Evolutionary conservation across 2,113 vertebrate species (phyloP).

Genomic region (Psettodes erumei): DNA sequence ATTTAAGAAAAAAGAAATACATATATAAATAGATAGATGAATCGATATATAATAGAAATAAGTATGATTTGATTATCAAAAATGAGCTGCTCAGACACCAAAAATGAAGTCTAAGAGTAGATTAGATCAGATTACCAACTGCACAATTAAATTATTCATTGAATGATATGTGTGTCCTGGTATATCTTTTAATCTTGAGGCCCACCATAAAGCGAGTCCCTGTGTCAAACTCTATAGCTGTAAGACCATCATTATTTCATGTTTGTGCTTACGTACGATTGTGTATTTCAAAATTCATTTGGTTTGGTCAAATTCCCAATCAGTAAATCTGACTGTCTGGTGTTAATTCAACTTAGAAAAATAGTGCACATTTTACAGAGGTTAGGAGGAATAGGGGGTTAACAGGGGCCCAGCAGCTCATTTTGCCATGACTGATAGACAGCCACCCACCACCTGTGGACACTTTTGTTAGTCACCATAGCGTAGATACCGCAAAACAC

Average conservation of each 20-base stretch:
- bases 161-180: background rate
- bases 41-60: no score
- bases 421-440: background rate
- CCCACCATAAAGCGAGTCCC: background rate
- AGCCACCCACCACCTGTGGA: conserved; percentile 8
- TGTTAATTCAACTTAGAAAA: background rate
- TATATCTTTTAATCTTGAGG: background rate
- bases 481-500: background rate
- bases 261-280: background rate
- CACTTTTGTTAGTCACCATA: background rate
- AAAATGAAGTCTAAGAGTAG: background rate
- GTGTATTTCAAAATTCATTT: background rate
- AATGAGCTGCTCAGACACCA: background rate
- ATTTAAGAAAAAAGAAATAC: background rate
- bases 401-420: background rate
- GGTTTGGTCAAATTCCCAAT: background rate
- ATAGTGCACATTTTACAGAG: background rate
- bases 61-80: background rate
- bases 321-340: background rate
- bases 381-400: background rate
- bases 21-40: no score
- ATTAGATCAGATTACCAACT: no score
- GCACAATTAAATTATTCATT: background rate
- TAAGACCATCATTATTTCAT: background rate
- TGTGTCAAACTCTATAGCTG: background rate